phyloP scores from a whole-genome alignment of 2,113 vertebrate genomes.

The Rhinopomastus cyanomelas region DNA sequence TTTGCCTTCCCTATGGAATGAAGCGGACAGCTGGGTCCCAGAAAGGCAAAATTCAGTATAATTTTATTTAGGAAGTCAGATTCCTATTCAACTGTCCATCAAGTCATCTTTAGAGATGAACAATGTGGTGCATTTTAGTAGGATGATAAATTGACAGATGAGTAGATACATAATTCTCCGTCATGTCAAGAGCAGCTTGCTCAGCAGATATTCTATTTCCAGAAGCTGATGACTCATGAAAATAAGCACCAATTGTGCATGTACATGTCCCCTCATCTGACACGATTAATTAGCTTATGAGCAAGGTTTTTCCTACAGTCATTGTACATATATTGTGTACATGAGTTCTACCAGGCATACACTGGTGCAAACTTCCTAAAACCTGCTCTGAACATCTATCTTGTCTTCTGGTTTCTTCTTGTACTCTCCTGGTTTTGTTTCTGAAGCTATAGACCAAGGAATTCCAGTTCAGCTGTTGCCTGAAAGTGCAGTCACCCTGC shows the following conservation, averaged over 20 bases:
- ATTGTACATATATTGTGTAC: accelerated
- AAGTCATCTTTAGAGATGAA: neutral
- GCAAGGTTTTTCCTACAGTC: neutral
- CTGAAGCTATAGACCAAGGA: neutral
- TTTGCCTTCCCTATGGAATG: neutral
- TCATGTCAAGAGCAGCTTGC: neutral
- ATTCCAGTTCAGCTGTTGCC: neutral
- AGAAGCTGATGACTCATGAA: neutral
- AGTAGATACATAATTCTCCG: neutral
- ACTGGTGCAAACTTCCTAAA: neutral
- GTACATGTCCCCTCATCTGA: neutral
- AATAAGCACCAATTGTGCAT: neutral
- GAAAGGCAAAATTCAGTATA: neutral
- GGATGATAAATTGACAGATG: neutral
- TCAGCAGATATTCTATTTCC: neutral
- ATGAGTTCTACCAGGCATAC: neutral
- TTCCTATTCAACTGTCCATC: neutral
- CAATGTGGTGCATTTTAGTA: neutral
- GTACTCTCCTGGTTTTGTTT: neutral
- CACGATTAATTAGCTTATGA: neutral
- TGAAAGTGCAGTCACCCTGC: neutral
- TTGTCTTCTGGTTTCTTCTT: neutral
- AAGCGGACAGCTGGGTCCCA: neutral
- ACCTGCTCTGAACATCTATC: neutral
- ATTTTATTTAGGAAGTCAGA: neutral